These are phyloP conservation scores for Harpalus rubripes DNA, from an alignment of 2,888 invertebrate species.

Conservation along the genomic window DNA sequence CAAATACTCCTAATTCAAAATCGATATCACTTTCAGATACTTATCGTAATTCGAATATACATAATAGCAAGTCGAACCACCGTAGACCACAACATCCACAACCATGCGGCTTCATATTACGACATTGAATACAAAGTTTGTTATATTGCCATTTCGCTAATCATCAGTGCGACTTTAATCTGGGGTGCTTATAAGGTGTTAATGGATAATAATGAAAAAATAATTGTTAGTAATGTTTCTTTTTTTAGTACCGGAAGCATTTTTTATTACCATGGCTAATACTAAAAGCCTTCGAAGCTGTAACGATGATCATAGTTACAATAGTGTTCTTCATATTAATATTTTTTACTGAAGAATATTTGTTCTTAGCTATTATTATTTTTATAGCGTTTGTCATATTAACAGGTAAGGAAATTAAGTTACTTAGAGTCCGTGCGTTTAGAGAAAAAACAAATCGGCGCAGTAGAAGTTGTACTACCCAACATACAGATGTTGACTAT, in stretches of 20 bases:
- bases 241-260: conserved; percentile 49
- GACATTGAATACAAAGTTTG: conserved; percentile 64
- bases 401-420: conserved; percentile 31
- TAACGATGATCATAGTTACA: conserved; percentile 50
- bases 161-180: conserved; percentile 53
- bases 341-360: conserved; percentile 50
- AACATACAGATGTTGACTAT: too few species aligned
- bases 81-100: conserved; percentile 40
- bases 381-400: conserved; percentile 53
- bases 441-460: too few species aligned
- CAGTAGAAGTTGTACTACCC: too few species aligned
- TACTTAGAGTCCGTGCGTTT: too few species aligned
- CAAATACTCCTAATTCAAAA: conserved; percentile 23
- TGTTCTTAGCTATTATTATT: conserved; percentile 45
- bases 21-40: conserved; percentile 48
- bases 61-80: conserved; percentile 49
- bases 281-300: conserved; percentile 42
- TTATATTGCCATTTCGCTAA: conserved; percentile 49
- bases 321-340: conserved; percentile 58
- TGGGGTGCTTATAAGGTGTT: conserved; percentile 61
- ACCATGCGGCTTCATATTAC: conserved; percentile 48
- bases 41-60: conserved; percentile 56
- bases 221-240: conserved; percentile 25
- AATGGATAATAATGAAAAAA: background rate
- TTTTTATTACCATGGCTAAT: conserved; percentile 59